Base-by-base conservation (phyloP, 2,888 invertebrate species). In the Hololepta plana region DNA sequence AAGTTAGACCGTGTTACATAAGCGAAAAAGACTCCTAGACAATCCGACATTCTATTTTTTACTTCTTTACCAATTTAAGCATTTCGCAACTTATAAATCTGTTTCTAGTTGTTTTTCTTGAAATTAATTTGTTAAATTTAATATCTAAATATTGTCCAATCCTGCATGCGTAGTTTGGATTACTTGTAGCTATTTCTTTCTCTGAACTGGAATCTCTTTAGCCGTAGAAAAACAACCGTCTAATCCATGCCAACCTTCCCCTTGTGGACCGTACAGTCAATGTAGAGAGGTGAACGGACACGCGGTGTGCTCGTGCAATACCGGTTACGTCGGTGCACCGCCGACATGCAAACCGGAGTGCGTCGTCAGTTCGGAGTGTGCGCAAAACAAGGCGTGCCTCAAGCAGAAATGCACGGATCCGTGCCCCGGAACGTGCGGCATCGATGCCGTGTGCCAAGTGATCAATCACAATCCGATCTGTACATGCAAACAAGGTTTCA, bases 401-500 rank as follows among this genome's bases (percentile, higher is more conserved):
- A 70, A 69, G 44, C 65, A 68, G 43, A 72, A 70, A 48, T 82
- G 82, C 43, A 62, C 60, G 42, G 74, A 80, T 51, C 77, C 80
- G 28, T 80, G 80, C 50, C 67, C 71, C 11, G 77, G 76, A 40
- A 72, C 74, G 30, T 79, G 80, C 45, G 80, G 77, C 29, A 47
- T 68, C 26, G 72, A 74, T 45, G 75, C 79, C 23, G 59, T 66
- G 35, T 80, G 80, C 46, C 67, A 70, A 51, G 71, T 74, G 26
- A 69, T 73, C 34, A 77, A 77, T 49, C 79, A 81, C 46, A 74
- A 73, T 48, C 77, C 81, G 8, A 75, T 79, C 40, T 84, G 82
- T 51, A 73, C 72, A 38, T 84, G 82, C 49, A 65, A 67, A 29
- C 56, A 64, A 32, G 67, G 67, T 52, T 65, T 59, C 31, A 69